Evolutionary conservation across 2,888 invertebrate genomes (phyloP).

Genomic region (Melipona bicolor): DNA sequence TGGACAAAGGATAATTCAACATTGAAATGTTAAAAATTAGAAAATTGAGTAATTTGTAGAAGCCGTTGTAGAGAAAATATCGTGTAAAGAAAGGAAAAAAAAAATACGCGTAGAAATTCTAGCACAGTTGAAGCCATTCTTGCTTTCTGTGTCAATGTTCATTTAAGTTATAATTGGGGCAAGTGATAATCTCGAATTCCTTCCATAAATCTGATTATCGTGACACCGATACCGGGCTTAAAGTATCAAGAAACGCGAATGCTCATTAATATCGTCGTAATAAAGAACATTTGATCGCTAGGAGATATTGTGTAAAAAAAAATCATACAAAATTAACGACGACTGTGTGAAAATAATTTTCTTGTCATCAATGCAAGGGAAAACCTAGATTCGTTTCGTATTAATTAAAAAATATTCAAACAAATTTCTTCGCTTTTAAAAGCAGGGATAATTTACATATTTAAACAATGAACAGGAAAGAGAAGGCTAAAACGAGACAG

Average conservation of each 20-base stretch:
- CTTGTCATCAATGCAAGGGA: not conserved
- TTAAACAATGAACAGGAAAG: not conserved
- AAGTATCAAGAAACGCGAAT: conserved; percentile 15
- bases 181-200: not conserved
- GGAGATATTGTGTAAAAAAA: not conserved
- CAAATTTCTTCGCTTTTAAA: not conserved
- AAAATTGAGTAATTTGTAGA: not conserved
- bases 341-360: not conserved
- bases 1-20: not conserved
- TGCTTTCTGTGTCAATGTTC: not conserved
- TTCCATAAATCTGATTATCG: not conserved
- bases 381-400: not conserved
- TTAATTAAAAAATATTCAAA: not conserved
- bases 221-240: conserved; percentile 6
- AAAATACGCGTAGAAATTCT: not conserved
- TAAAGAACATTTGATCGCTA: not conserved
- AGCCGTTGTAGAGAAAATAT: not conserved
- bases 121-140: not conserved
- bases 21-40: not conserved
- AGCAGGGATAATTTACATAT: not conserved
- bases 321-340: not conserved
- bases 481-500: not conserved
- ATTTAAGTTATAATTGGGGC: not conserved
- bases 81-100: not conserved
- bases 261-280: not conserved